Evolutionary conservation across 2,797 vertebrate species (phyloP).

Genomic region (Chelon labrosus): DNA sequence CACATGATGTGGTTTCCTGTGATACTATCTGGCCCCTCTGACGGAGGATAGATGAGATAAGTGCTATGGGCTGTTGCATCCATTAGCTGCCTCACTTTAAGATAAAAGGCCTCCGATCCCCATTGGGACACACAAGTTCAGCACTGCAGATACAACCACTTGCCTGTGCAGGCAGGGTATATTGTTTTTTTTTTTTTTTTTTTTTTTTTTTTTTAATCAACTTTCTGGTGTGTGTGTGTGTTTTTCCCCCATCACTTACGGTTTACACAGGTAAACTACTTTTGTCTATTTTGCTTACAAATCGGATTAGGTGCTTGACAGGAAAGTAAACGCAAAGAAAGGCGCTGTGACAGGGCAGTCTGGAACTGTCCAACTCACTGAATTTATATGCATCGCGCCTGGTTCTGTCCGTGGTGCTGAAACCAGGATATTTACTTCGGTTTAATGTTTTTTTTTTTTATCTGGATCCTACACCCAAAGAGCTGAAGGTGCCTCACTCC

Average conservation of each 20-base stretch:
- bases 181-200: not conserved
- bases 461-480: slow-evolving; percentile 11
- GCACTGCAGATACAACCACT: slow-evolving; percentile 25
- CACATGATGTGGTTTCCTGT: slow-evolving; percentile 54
- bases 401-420: slow-evolving; percentile 53
- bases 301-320: slow-evolving; percentile 21
- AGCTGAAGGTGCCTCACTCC: slow-evolving; percentile 6
- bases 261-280: slow-evolving; percentile 15
- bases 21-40: slow-evolving; percentile 36
- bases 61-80: slow-evolving; percentile 63
- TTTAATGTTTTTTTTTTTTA: slow-evolving; percentile 28
- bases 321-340: slow-evolving; percentile 11
- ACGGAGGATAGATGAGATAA: slow-evolving; percentile 62
- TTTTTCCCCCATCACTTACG: not conserved
- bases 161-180: slow-evolving; percentile 33
- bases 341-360: slow-evolving; percentile 15
- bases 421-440: slow-evolving; percentile 4
- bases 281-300: slow-evolving; percentile 27
- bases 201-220: slow-evolving; percentile 36
- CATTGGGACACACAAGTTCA: slow-evolving; percentile 37
- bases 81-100: slow-evolving; percentile 69
- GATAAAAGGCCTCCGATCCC: slow-evolving; percentile 61
- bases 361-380: slow-evolving; percentile 48
- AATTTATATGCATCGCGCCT: slow-evolving; percentile 7
- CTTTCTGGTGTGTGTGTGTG: not conserved